Conservation (phyloP, 2,113 vertebrate species). For the Amia ocellicauda region DNA sequence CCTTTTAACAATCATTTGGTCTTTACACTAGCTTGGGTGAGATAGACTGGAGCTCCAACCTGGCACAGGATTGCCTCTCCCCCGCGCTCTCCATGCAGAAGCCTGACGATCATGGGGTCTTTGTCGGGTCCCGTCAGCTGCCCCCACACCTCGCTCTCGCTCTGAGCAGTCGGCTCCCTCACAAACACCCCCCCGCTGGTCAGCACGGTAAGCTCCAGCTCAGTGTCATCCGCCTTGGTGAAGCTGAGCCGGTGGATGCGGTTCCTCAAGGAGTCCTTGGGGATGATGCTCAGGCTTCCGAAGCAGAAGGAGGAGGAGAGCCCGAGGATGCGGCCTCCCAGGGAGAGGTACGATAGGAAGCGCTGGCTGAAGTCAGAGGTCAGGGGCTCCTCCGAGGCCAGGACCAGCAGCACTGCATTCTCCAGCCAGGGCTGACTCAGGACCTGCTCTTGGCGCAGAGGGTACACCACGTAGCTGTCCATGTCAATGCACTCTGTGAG, state of each 20-base stretch:
- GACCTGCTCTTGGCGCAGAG: slow-evolving; percentile 65
- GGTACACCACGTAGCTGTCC: slow-evolving; percentile 76
- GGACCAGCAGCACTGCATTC: slow-evolving; percentile 73
- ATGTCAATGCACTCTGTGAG: slow-evolving; percentile 71
- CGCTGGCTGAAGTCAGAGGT: slow-evolving; percentile 51
- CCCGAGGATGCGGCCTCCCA: slow-evolving; percentile 79
- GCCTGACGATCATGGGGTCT: slow-evolving; percentile 70
- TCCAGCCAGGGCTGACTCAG: slow-evolving; percentile 82
- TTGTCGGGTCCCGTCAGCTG: slow-evolving; percentile 55
- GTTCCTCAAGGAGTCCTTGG: slow-evolving; percentile 27
- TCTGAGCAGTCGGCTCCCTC: slow-evolving; percentile 40
- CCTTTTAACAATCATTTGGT: no score
- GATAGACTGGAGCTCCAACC: slow-evolving; percentile 70
- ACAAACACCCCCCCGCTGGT: slow-evolving; percentile 66
- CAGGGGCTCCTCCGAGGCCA: slow-evolving; percentile 65
- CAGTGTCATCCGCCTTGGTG: slow-evolving; percentile 51
- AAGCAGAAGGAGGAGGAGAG: slow-evolving; percentile 70
- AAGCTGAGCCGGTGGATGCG: slow-evolving; percentile 65
- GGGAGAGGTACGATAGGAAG: slow-evolving; percentile 74
- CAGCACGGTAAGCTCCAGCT: slow-evolving; percentile 65
- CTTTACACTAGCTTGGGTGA: no score
- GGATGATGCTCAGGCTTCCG: slow-evolving; percentile 59
- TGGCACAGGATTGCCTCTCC: slow-evolving; percentile 89
- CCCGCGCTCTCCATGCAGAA: slow-evolving; percentile 60
- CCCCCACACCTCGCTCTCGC: slow-evolving; percentile 51